These are phyloP conservation scores for Holotrichia oblita DNA, from an alignment of 1,140 invertebrate genomes.

Conservation along the genomic window DNA sequence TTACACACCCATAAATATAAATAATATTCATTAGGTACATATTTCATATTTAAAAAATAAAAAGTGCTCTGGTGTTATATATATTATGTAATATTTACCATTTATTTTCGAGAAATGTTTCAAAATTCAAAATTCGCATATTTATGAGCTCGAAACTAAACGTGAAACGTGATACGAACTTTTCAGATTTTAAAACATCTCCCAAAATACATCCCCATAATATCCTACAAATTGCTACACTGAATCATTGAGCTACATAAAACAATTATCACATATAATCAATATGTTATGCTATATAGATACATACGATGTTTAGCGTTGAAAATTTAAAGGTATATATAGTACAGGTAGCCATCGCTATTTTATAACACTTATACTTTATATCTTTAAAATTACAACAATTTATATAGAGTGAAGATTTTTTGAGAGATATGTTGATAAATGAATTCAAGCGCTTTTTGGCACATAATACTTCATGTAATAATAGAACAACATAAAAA, in stretches of 20 bases:
- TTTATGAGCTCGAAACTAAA: neutral
- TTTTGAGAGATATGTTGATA: neutral
- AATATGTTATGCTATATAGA: neutral
- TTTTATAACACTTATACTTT: neutral
- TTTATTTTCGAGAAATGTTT: conserved; percentile 6
- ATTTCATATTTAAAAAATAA: conserved; percentile 9
- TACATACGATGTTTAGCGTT: neutral
- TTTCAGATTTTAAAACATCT: neutral
- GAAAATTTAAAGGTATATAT: too few species aligned
- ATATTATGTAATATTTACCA: neutral
- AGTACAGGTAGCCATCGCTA: neutral
- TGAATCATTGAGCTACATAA: conserved; percentile 8
- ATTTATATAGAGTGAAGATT: neutral
- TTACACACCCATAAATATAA: conserved; percentile 10
- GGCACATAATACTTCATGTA: conserved; percentile 27
- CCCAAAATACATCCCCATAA: neutral
- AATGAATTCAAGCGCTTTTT: conserved; percentile 14
- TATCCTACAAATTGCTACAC: neutral
- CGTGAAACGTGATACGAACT: neutral
- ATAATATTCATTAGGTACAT: neutral
- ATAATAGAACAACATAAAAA: neutral
- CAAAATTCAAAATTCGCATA: neutral
- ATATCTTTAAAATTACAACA: neutral
- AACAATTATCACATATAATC: neutral
- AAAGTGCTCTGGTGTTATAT: neutral